A percentile compares a stretch with the other conserved stretches of the same genome.
These are phyloP conservation scores for Sceliomorpha sp. DNA, from an alignment of 2,888 invertebrate species.

Conservation along the genomic window DNA sequence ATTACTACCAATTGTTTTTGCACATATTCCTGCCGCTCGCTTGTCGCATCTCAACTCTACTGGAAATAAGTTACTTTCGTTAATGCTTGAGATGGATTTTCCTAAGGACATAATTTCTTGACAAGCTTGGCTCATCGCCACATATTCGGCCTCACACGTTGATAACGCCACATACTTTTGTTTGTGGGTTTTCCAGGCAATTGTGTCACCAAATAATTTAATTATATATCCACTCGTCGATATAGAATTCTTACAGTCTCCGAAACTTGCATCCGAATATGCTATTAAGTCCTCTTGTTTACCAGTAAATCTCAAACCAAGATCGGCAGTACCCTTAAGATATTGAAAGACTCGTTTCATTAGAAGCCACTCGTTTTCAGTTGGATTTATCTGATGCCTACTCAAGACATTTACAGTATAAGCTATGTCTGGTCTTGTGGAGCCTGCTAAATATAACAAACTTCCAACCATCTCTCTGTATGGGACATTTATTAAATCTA, in stretches of 20 bases:
- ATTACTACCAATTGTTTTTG: not conserved
- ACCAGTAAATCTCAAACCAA: constrained; percentile 22
- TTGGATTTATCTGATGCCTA: constrained; percentile 22
- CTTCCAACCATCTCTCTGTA: constrained; percentile 51
- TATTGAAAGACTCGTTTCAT: constrained; percentile 28
- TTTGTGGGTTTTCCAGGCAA: constrained; percentile 54
- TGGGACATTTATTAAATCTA: constrained; percentile 10
- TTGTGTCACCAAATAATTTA: constrained; percentile 37
- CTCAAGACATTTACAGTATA: constrained; percentile 26
- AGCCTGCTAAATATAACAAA: no score
- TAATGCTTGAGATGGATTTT: not conserved
- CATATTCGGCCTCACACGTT: no score
- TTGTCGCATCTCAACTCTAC: not conserved
- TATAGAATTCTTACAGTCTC: constrained; percentile 46
- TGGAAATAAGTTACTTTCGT: not conserved
- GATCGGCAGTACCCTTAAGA: constrained; percentile 19
- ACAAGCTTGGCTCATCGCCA: not conserved
- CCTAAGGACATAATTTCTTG: not conserved
- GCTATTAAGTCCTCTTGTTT: constrained; percentile 32
- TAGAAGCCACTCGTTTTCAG: constrained; percentile 36
- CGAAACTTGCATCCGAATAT: constrained; percentile 51
- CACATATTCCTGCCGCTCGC: not conserved
- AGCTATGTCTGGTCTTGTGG: constrained; percentile 21
- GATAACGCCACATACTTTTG: constrained; percentile 31
- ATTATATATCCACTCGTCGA: constrained; percentile 43